Evolutionary conservation across 2,888 invertebrate genomes (phyloP).

Genomic region (Drosophila tripunctata): DNA sequence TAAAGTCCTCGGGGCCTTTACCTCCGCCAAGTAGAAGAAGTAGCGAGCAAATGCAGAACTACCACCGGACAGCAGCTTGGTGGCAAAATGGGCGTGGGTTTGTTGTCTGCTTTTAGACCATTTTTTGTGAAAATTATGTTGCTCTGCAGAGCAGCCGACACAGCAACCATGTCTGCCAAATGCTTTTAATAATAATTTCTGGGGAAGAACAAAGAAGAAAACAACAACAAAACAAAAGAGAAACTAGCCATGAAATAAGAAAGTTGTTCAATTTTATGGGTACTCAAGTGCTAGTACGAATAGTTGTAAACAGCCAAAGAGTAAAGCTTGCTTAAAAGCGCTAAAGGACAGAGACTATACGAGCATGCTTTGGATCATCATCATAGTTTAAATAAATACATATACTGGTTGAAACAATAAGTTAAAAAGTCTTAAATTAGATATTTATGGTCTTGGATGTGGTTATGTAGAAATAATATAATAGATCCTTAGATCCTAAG

Average conservation of each 20-base stretch:
- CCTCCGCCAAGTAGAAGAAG: too few relatives aligned
- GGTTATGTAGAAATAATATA: too few relatives aligned
- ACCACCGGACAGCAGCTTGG: slow-evolving; percentile 22
- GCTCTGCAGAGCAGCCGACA: background rate
- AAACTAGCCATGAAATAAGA: slow-evolving; percentile 1
- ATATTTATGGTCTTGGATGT: too few relatives aligned
- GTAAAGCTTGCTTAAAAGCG: background rate
- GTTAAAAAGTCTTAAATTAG: background rate
- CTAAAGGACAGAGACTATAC: background rate
- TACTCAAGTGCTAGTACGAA: background rate
- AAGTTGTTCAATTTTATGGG: background rate
- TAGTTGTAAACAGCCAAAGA: background rate
- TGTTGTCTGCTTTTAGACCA: slow-evolving; percentile 32
- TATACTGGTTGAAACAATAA: background rate
- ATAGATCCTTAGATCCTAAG: too few relatives aligned
- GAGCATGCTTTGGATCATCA: background rate
- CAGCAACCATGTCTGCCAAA: background rate
- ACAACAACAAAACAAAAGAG: slow-evolving; percentile 1
- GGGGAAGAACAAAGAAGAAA: too few relatives aligned
- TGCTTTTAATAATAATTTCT: background rate
- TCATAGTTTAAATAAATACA: too few relatives aligned
- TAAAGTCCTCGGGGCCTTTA: slow-evolving; percentile 40
- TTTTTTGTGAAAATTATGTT: background rate
- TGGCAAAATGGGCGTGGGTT: slow-evolving; percentile 65
- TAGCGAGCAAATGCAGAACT: too few relatives aligned